Conservation (phyloP, 2,113 vertebrate species). For the Danio rerio region GRCz12tu NC_133197.1:33407501-33408000, state of each 20-base stretch:
- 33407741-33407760: constrained; percentile 99
- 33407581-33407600: constrained; percentile 99
- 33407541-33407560: constrained; percentile 99
- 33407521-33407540: constrained; percentile 99
- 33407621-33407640: constrained; percentile 60
- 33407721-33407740: constrained; percentile 99
- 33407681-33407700: constrained; percentile 99
- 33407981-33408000: constrained; percentile 9
- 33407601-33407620: constrained; percentile 88
- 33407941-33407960: constrained; percentile 23
- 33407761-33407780: constrained; percentile 97
- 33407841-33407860: constrained; percentile 17
- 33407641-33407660: constrained; percentile 52
- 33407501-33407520: constrained; percentile 99
- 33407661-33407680: constrained; percentile 71
- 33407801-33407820: not conserved
- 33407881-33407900: constrained; percentile 14
- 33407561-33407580: constrained; percentile 99
- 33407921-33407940: constrained; percentile 30
- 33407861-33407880: constrained; percentile 22
- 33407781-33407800: constrained; percentile 88
- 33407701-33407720: constrained; percentile 99
- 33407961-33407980: not conserved
- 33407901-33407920: constrained; percentile 15
- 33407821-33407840: constrained; percentile 12